Percentiles rank a stretch among this genome's conserved stretches.
Evolutionary conservation across 2,797 vertebrate genomes (phyloP).

Genomic region (Triplophysa yarkandensis): DNA sequence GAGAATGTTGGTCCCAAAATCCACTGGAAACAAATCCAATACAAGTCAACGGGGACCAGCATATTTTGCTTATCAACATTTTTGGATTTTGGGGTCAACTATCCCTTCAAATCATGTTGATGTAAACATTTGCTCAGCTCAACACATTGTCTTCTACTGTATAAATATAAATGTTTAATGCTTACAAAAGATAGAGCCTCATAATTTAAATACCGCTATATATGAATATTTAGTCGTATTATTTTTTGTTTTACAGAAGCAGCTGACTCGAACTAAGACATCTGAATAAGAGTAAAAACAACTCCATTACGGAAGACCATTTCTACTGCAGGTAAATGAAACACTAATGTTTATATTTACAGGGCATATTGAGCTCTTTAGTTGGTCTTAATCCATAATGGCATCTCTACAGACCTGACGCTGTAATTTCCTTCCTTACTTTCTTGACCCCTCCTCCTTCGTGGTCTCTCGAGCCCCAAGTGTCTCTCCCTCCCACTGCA

Average conservation of each 20-base stretch:
- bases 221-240: too few species aligned
- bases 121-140: too few species aligned
- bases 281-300: slow-evolving; percentile 18
- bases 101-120: too few species aligned
- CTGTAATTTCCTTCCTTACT: slow-evolving; percentile 18
- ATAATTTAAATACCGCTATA: too few species aligned
- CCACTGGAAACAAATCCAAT: too few species aligned
- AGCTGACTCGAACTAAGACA: slow-evolving; percentile 34
- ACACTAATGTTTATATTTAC: slow-evolving; percentile 15
- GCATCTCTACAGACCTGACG: slow-evolving; percentile 32
- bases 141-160: too few species aligned
- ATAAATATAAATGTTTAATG: too few species aligned
- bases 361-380: slow-evolving; percentile 26
- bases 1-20: too few species aligned
- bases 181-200: too few species aligned
- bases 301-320: slow-evolving; percentile 13
- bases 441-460: not conserved
- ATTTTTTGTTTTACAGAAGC: slow-evolving; percentile 22
- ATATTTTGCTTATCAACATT: too few species aligned
- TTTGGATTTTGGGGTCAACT: too few species aligned
- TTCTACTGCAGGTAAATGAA: slow-evolving; percentile 48
- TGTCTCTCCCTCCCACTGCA: slow-evolving; percentile 3
- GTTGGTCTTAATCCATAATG: slow-evolving; percentile 15
- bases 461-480: slow-evolving; percentile 19
- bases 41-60: too few species aligned